Conservation (phyloP, 2,113 vertebrate genomes). For the Eclectus roratus region DNA sequence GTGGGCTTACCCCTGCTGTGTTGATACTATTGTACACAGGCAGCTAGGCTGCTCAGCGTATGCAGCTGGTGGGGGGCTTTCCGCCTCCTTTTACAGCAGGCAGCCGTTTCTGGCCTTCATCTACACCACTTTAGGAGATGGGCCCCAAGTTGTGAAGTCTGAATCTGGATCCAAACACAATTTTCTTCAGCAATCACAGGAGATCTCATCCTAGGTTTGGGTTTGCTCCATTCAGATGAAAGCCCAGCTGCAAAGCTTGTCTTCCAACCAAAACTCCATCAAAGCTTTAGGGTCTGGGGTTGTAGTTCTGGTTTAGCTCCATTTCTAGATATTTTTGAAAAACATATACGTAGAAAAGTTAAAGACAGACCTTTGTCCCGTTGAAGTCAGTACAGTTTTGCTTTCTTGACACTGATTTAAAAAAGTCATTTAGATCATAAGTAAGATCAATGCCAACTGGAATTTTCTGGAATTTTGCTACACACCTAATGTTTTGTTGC, state of each 20-base stretch:
- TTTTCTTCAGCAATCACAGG: neutral
- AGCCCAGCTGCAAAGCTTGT: neutral
- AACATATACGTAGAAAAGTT: neutral
- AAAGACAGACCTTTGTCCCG: neutral
- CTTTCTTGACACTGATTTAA: neutral
- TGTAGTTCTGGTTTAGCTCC: neutral
- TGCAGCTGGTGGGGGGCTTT: neutral
- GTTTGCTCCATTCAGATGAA: neutral
- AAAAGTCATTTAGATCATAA: neutral
- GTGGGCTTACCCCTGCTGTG: neutral
- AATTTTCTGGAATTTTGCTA: neutral
- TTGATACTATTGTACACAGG: neutral
- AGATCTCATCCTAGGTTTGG: neutral
- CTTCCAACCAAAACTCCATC: neutral
- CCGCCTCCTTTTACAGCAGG: neutral
- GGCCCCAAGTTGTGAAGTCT: neutral
- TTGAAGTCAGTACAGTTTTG: neutral
- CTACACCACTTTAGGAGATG: neutral
- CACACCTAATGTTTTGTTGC: neutral
- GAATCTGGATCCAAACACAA: neutral
- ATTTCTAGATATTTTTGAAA: neutral
- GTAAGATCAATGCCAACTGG: neutral
- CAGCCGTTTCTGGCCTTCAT: neutral
- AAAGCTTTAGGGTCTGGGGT: neutral
- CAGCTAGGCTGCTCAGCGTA: neutral